Base-by-base conservation (phyloP, 2,797 vertebrate species). In the Sparus aurata region DNA sequence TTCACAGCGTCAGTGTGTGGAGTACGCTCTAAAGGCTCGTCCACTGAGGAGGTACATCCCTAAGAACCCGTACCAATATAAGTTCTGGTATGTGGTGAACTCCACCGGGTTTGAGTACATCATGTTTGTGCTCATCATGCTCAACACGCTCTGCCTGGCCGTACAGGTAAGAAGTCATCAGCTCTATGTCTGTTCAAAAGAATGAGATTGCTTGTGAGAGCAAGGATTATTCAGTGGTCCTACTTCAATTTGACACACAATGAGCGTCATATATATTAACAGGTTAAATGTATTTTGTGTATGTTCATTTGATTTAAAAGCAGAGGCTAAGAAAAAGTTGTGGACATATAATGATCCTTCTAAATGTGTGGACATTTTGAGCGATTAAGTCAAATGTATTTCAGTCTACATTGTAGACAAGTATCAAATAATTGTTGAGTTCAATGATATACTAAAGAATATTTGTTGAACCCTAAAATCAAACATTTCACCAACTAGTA, bases 71-170 rank as follows among this genome's bases (percentile, higher is more conserved):
- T 99, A 99, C 94, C 98, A 99, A 95, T 99, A 99, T 95, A 99
- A 99, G 94, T 99, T 99, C 96, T 99, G 98, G 98, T 99, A 99
- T 77, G 97, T 99, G 96, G 98, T 99, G 87, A 99, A 99, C 96
- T 99, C 98, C 86, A 98, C 98, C 0, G 97, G 96, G 63, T 99
- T 99, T 91, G 98, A 99, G 94, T 99, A 99, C 96, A 98, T 99
- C 97, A 99, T 99, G 98, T 99, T 99, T 93, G 97, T 99, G 84
- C 98, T 99, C 95, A 99, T 99, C 94, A 97, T 99, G 96, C 97
- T 99, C 93, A 99, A 99, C 96, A 99, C 98, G 0, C 96, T 99
- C 89, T 99, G 98, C 93, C 96, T 99, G 95, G 98, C 98, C 71
- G 98, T 99, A 88, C 98, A 99, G 98, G 98, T 99, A 94, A 88